Base-by-base conservation (phyloP, 2,888 invertebrate genomes). In the Meganola albula region DNA sequence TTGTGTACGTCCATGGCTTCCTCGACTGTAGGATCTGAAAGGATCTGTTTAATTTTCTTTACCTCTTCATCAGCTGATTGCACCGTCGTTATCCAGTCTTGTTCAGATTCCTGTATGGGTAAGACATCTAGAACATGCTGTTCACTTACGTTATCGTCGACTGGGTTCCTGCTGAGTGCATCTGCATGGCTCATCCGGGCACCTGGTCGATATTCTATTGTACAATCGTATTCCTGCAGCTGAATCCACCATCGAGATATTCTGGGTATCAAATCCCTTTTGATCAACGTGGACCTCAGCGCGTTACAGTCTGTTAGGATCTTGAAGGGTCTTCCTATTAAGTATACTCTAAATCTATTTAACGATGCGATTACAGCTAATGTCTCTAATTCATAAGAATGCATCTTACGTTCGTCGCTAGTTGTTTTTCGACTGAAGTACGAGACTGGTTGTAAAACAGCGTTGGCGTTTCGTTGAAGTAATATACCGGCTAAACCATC, bases 191-290 rank as follows among this genome's bases (percentile, higher is more conserved):
- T 11, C 54, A 63, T 59, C 1, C 30, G 14, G 0, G 23, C 12
- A 0, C 51, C 55, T 2, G 52, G 37, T 9, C 62, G 34, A 42
- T 65, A 61, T 34, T 58, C 47, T 3, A 64, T 45, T 1, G 3
- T 27, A 26, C 45, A 63, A 28, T 63, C 48, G 12, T 45, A 67
- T 10, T 58, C 54, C 16, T 56, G 44, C 1, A 65, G 8, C 21
- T 48, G 39, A 12, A 64, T 13, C 24, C 58, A 56, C 64, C 61
- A 67, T 9, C 59, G 34, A 4, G 62, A 55, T n/a, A 64, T 48
- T 34, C 53, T 37, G 0, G 58, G 44, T 4, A 33, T 27, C 2
- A 34, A 8, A 2, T 38, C 38, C 1, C 34, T 6, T 16, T 38
- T 38, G 0, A 14, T 13, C 3, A 31, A 16, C 1, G 28, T 34